Percentiles rank a stretch among this genome's conserved stretches.
Evolutionary conservation across 2,113 vertebrate genomes (phyloP).

Genomic region (Benitochromis conjunctus): DNA sequence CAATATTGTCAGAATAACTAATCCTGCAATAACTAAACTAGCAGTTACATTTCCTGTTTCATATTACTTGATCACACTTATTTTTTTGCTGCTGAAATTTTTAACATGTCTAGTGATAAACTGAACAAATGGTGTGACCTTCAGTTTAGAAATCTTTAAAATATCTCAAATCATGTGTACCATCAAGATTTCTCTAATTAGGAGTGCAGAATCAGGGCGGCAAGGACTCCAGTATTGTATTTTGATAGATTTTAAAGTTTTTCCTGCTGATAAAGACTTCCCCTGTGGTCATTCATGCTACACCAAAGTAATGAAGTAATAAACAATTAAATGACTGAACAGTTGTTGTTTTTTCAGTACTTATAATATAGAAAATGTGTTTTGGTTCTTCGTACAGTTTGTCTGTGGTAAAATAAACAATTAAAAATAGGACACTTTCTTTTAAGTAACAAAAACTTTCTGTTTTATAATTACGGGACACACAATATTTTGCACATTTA

Average conservation of each 20-base stretch:
- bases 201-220: not conserved
- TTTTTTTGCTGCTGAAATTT: not conserved
- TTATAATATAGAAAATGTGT: not conserved
- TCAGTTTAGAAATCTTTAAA: not conserved
- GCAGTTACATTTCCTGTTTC: not conserved
- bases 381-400: not conserved
- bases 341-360: not conserved
- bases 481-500: not conserved
- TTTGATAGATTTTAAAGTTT: not conserved
- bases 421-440: not conserved
- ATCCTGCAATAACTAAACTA: not conserved
- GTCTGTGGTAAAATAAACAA: not conserved
- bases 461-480: not conserved
- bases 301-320: not conserved
- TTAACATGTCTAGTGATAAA: not conserved
- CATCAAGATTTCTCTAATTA: not conserved
- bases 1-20: not conserved
- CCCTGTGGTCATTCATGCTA: not conserved
- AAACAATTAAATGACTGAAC: not conserved
- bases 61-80: not conserved
- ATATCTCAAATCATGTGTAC: not conserved
- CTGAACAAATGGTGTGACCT: not conserved
- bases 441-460: too few relatives aligned
- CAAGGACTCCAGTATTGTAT: not conserved
- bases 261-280: not conserved